Evolutionary conservation across 2,888 invertebrate species (phyloP), one percentile per base, ranked within the genome.

Genomic region (Hirudinaria manillensis): DNA sequence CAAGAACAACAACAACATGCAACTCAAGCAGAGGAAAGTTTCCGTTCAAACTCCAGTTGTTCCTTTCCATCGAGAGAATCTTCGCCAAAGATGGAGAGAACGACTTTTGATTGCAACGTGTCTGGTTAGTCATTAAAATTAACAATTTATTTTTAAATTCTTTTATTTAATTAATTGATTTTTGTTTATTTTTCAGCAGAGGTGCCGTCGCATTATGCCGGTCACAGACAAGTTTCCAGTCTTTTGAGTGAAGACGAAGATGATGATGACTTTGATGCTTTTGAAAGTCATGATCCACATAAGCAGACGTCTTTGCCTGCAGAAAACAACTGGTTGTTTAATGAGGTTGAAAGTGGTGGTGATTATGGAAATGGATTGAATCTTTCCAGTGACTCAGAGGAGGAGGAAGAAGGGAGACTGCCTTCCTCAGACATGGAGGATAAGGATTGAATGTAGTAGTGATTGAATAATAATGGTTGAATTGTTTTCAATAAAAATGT

Each of bases 201-300:
- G 29, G n/a, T 61, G 24, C 24, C 29, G 13, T 16, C 13, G 1
- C 61, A 61, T 24, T 6, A 61, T 61, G 29, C 21, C 21, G 29
- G 61, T 29, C 61, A 10, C 29, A 7, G 24, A 61, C 61, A 61
- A 16, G 13, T 61, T 61, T 29, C 61, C 53, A 72, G 45, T 34
- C 32, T 27, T 53, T 32, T 72, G 32, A 72, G 72, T 27, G 70
- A 70, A 38, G 70, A 70, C 6, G 71, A 71, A 2, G 72, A 72
- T 27, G 72, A 72, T 51, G 72, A 72, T 24, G 72, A 55, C 16
- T 51, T 51, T 53, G 72, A 61, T 10, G 7, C 7, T 21, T 24
- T 27, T 61, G 24, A n/a, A n/a, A n/a, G n/a, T n/a, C n/a, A n/a
- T n/a, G n/a, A 10, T 27, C 10, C 61, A 7, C 7, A 24, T 29